Percentiles rank a stretch among this genome's conserved stretches.
Evolutionary conservation across 2,888 invertebrate species (phyloP).

Genomic region (Adelognathus sp.): DNA sequence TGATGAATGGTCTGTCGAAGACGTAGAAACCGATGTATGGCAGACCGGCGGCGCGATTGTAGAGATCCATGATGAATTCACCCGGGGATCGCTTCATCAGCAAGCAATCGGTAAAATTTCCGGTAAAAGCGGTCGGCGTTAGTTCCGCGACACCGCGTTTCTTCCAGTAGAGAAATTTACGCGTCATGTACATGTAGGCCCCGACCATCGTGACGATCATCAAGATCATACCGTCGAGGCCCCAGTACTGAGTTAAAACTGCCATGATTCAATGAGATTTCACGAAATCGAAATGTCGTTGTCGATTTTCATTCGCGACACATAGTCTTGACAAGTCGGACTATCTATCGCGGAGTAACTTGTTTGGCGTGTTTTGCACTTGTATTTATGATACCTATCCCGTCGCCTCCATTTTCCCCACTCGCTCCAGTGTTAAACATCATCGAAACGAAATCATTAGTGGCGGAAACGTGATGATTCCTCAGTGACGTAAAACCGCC

Average conservation of each 20-base stretch:
- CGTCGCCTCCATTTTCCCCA: background rate
- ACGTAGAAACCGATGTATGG: slow-evolving; percentile 78
- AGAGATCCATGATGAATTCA: slow-evolving; percentile 77
- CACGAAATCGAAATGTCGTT: background rate
- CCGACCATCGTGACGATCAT: slow-evolving; percentile 43
- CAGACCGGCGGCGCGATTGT: slow-evolving; percentile 71
- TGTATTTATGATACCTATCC: slow-evolving; percentile 10
- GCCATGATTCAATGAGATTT: slow-evolving; percentile 62
- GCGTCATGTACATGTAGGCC: slow-evolving; percentile 69
- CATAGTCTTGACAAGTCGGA: background rate
- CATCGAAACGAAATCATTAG: background rate
- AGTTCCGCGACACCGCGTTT: slow-evolving; percentile 79
- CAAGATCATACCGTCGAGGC: slow-evolving; percentile 65
- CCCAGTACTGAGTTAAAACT: slow-evolving; percentile 66
- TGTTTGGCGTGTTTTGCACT: background rate
- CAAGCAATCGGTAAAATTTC: slow-evolving; percentile 78
- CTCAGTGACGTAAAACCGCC: too few relatives aligned
- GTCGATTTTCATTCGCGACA: background rate
- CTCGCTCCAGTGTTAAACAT: background rate
- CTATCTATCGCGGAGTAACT: background rate
- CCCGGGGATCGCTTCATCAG: slow-evolving; percentile 72
- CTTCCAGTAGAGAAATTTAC: slow-evolving; percentile 75
- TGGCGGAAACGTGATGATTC: too few relatives aligned
- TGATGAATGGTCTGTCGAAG: slow-evolving; percentile 80
- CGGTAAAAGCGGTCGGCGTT: slow-evolving; percentile 78